These are phyloP conservation scores for Girardia tigrina DNA, from an alignment of 2,888 invertebrate species.

Conservation along the genomic window DNA sequence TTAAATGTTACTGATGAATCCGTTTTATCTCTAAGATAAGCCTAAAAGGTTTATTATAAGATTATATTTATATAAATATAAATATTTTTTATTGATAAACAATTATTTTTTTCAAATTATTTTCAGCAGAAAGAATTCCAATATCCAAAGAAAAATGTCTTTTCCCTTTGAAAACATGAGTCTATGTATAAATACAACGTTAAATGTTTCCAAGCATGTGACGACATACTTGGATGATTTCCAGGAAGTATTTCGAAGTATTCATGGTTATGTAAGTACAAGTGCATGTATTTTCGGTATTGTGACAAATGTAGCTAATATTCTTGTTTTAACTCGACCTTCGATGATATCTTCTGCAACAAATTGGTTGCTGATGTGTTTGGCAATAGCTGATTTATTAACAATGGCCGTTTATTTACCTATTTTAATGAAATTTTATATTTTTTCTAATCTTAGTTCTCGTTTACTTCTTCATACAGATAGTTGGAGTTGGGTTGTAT, in stretches of 20 bases:
- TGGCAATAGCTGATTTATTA: constrained; percentile 74
- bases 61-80: too few relatives aligned
- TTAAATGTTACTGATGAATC: too few relatives aligned
- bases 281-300: constrained; percentile 77
- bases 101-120: too few relatives aligned
- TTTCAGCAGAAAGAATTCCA: too few relatives aligned
- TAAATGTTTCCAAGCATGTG: background rate
- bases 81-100: too few relatives aligned
- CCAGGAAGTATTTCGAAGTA: constrained; percentile 41
- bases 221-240: constrained; percentile 38
- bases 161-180: background rate
- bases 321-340: constrained; percentile 71
- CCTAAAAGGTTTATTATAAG: too few relatives aligned
- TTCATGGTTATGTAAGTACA: constrained; percentile 73
- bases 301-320: constrained; percentile 74
- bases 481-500: constrained; percentile 49
- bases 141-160: too few relatives aligned
- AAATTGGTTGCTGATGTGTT: constrained; percentile 68
- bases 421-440: constrained; percentile 62
- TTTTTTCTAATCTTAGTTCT: constrained; percentile 40
- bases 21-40: too few relatives aligned
- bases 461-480: constrained; percentile 41
- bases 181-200: background rate
- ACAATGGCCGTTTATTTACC: constrained; percentile 79
- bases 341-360: constrained; percentile 75